Evolutionary conservation across 2,888 invertebrate genomes (phyloP).

Genomic region (Leucania comma): DNA sequence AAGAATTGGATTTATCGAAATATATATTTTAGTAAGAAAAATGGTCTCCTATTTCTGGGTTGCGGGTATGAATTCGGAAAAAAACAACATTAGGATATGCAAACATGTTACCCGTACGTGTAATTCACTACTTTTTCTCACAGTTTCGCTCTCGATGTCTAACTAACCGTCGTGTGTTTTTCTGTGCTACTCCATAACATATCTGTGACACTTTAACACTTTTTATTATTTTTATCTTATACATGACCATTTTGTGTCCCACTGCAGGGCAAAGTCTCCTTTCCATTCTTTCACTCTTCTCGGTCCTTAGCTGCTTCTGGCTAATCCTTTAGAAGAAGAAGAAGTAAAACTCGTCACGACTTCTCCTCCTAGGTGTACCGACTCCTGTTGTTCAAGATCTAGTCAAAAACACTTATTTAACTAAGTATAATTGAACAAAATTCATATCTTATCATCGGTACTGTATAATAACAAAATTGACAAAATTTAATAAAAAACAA

Average conservation of each 20-base stretch:
- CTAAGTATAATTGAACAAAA: neutral
- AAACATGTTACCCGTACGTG: neutral
- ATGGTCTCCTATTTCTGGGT: neutral
- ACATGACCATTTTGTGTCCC: too few species aligned
- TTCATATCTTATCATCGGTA: neutral
- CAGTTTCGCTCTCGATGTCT: neutral
- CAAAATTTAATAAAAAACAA: constrained; percentile 35
- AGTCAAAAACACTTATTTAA: neutral
- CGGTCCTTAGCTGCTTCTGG: too few species aligned
- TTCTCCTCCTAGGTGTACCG: too few species aligned
- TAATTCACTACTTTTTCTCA: neutral
- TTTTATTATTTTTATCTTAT: too few species aligned
- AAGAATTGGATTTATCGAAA: neutral
- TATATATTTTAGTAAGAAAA: neutral
- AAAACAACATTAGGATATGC: neutral
- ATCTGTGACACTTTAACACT: too few species aligned
- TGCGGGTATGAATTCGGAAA: neutral
- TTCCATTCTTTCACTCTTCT: too few species aligned
- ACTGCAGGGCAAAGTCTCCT: too few species aligned
- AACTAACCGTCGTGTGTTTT: neutral
- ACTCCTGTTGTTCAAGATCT: too few species aligned
- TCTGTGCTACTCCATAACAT: too few species aligned
- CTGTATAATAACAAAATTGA: constrained; percentile 18
- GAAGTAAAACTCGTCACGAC: too few species aligned
- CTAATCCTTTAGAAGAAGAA: too few species aligned